Conservation (phyloP, 2,113 vertebrate genomes). For the Pelusios castaneus region DNA sequence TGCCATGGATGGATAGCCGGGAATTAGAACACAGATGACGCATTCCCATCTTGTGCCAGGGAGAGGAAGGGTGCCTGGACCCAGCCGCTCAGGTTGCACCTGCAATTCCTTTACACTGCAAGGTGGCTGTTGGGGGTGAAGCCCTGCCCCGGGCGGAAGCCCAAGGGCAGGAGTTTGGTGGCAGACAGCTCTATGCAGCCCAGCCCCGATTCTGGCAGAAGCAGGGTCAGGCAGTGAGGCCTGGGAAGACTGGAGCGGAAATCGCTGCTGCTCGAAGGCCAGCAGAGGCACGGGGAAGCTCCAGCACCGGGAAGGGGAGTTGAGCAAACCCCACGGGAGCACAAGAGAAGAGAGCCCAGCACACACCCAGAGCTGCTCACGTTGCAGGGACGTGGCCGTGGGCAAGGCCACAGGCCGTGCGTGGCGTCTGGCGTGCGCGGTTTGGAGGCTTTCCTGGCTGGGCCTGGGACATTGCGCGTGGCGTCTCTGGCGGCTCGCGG, state of each 20-base stretch:
- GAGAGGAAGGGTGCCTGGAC: background rate
- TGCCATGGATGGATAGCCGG: too few species aligned
- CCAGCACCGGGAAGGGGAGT: too few species aligned
- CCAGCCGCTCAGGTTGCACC: too few species aligned
- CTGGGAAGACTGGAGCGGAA: background rate
- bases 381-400: background rate
- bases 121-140: background rate
- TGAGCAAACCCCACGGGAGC: too few species aligned
- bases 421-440: accelerated
- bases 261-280: background rate
- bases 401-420: accelerated
- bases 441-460: background rate
- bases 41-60: background rate
- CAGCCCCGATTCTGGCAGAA: background rate
- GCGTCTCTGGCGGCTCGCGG: conserved; percentile 54
- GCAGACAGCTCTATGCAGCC: background rate
- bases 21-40: too few species aligned
- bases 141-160: too few species aligned
- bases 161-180: too few species aligned
- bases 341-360: background rate
- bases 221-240: background rate
- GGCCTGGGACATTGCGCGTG: conserved; percentile 43
- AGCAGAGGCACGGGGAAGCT: background rate
- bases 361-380: background rate
- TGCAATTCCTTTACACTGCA: too few species aligned